These are phyloP conservation scores for Mythimna impura DNA, from an alignment of 2,888 invertebrate genomes.

Conservation along the genomic window DNA sequence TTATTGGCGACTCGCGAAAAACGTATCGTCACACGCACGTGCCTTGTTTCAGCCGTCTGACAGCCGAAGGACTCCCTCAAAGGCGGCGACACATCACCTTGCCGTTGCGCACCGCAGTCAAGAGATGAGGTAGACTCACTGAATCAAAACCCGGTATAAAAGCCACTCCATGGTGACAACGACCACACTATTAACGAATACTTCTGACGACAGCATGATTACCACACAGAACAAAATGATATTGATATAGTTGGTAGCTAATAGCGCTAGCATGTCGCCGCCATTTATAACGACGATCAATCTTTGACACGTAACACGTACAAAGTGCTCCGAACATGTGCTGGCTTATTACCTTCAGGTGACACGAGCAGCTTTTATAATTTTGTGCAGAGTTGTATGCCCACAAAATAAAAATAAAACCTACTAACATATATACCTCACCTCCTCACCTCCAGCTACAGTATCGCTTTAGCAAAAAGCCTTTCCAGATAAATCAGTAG, in stretches of 20 bases:
- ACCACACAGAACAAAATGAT: not conserved
- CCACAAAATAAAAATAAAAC: not conserved
- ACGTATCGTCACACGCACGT: not conserved
- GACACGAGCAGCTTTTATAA: not conserved
- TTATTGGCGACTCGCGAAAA: not conserved
- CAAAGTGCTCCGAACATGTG: not conserved
- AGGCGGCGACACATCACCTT: too few species aligned
- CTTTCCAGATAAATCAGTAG: not conserved
- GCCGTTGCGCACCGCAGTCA: too few species aligned
- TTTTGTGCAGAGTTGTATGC: not conserved
- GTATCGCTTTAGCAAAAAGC: not conserved
- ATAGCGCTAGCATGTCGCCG: slow-evolving; percentile 1
- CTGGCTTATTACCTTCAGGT: not conserved
- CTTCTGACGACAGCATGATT: not conserved
- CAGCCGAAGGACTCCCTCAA: too few species aligned
- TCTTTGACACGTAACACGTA: not conserved
- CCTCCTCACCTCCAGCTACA: not conserved
- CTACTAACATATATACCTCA: not conserved
- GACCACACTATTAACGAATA: not conserved
- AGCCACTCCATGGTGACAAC: not conserved
- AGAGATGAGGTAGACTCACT: too few species aligned
- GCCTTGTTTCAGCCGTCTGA: too few species aligned
- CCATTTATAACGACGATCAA: slow-evolving; percentile 5
- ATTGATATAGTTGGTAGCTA: not conserved
- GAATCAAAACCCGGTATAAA: not conserved